Evolutionary conservation across 2,797 vertebrate genomes (phyloP).

Genomic region (Etheostoma perlongum): DNA sequence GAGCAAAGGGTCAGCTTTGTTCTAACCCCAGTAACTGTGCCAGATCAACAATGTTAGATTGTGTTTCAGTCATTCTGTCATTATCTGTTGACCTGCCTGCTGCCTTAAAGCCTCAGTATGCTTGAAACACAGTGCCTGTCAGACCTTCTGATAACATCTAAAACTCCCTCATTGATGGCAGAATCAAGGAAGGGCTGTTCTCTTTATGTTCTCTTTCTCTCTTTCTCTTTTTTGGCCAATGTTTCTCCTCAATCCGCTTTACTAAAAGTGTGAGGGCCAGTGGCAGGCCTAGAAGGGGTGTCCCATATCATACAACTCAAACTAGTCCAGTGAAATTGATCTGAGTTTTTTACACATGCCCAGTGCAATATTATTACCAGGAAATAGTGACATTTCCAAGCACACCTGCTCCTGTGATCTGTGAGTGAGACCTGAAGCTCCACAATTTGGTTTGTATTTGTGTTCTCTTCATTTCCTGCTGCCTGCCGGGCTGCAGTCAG

Average conservation of each 20-base stretch:
- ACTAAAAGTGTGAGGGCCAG: no score
- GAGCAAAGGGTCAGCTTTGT: background rate
- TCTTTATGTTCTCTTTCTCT: no score
- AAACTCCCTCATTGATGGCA: background rate
- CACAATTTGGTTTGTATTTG: background rate
- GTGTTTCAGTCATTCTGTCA: background rate
- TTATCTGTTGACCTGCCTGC: background rate
- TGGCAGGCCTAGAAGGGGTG: no score
- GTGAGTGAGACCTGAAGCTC: background rate
- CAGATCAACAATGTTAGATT: background rate
- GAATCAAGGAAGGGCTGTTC: background rate
- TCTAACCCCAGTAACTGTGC: background rate
- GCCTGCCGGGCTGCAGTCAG: background rate
- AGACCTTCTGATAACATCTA: background rate
- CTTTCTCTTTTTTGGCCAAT: no score
- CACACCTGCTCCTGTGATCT: background rate
- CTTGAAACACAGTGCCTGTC: background rate
- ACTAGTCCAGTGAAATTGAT: background rate
- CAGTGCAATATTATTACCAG: background rate
- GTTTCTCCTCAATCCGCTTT: no score
- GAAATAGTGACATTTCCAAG: background rate
- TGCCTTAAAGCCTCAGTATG: background rate
- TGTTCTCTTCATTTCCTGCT: conserved; percentile 10
- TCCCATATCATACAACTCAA: background rate
- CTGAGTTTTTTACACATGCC: background rate